Conservation (phyloP, 2,797 vertebrate genomes). For the Staurois parvus region DNA sequence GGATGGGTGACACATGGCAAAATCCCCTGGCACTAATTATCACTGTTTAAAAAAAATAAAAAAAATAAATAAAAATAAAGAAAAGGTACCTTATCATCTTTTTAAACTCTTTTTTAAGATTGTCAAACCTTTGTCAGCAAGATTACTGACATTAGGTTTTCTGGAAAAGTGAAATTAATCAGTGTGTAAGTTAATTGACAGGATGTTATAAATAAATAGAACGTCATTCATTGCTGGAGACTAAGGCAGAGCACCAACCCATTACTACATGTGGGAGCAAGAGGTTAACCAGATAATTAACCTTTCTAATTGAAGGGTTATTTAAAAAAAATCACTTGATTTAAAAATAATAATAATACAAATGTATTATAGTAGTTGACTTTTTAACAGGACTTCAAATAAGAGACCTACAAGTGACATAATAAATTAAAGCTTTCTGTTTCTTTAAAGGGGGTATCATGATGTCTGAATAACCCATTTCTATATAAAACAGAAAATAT, state of each 20-base stretch:
- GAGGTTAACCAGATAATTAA: conserved; percentile 55
- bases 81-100: too few species aligned
- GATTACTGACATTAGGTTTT: conserved; percentile 17
- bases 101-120: not conserved
- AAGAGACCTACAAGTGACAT: not conserved
- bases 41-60: too few species aligned
- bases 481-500: not conserved
- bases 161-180: conserved; percentile 19
- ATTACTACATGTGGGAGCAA: conserved; percentile 38
- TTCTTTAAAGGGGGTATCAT: not conserved
- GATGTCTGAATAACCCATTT: not conserved
- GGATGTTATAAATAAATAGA: conserved; percentile 55
- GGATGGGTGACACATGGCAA: not conserved
- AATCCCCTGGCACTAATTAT: not conserved
- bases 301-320: conserved; percentile 46
- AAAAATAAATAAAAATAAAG: too few species aligned
- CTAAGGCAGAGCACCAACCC: conserved; percentile 35
- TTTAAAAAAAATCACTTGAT: conserved; percentile 52
- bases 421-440: not conserved
- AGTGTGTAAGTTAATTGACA: conserved; percentile 28
- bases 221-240: conserved; percentile 32
- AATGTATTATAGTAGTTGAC: conserved; percentile 11
- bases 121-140: not conserved
- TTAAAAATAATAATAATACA: conserved; percentile 13
- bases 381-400: not conserved